Base-by-base conservation (phyloP, 2,113 vertebrate species). In the Lophura nycthemera region DNA sequence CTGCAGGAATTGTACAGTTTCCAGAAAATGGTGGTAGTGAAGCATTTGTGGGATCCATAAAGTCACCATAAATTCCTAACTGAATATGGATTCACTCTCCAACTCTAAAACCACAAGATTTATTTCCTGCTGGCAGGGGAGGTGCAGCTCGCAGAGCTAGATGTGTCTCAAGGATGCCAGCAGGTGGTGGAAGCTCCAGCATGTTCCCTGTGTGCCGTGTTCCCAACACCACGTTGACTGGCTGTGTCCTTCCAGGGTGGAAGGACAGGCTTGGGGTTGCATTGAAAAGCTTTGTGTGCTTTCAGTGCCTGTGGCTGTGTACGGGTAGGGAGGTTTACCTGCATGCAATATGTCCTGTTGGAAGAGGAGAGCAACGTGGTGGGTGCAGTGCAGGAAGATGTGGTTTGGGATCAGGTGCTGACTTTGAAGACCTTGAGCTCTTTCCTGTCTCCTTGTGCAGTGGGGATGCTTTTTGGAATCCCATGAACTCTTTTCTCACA, bases 81-180 rank as follows among this genome's bases (percentile, higher is more conserved):
- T 96, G 96, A 97, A 96, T 95, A 95, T 95, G 95, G 95, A 95
- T 97, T 95, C 94, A 82, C 94, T 96, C 94, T 96, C 94, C 96
- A 95, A 8, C 83, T 94, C 80, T 91, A 90, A 96, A 96, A 88
- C 95, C 96, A 94, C 93, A 95, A 70, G 95, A 96, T 95, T 96
- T 97, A 90, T 96, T 96, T 94, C 79, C 76, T 95, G 83, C 86
- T 96, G 93, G 92, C 93, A 90, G 77, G n/a, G 57, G 85, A 95
- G 83, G 91, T 90, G 90, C 86, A 70, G 73, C 88, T 94, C 2
- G 11, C 83, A 2, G 59, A 72, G 80, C 80, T 54, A 24, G 86
- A 94, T 95, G 57, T 75, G 57, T 81, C 83, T 88, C 3, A 15
- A 91, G 73, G 34, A 3, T 79, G 89, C 75, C 88, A 96, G 94